Evolutionary conservation across 2,113 vertebrate species (phyloP).

Genomic region (Stegastes partitus): DNA sequence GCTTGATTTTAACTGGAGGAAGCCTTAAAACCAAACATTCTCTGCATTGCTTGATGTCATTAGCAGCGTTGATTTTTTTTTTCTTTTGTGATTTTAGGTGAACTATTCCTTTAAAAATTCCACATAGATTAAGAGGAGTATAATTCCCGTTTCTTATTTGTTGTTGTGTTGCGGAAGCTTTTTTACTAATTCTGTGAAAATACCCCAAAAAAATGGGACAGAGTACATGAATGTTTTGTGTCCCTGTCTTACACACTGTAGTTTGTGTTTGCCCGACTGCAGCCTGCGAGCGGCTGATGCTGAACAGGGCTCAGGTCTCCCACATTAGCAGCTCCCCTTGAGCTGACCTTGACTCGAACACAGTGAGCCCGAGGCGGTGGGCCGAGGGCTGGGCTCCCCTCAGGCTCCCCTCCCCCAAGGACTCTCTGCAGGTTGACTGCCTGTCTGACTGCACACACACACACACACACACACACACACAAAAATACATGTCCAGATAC

Average conservation of each 20-base stretch:
- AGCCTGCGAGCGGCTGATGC: conserved; percentile 35
- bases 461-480: no score
- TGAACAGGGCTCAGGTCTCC: conserved; percentile 53
- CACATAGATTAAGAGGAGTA: not conserved
- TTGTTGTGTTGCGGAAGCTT: not conserved
- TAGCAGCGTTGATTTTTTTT: no score
- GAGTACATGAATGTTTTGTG: not conserved
- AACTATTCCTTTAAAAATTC: not conserved
- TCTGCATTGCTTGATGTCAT: no score
- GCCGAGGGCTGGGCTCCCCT: conserved; percentile 58
- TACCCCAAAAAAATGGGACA: not conserved
- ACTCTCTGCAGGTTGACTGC: conserved; percentile 64
- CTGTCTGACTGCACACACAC: conserved; percentile 45
- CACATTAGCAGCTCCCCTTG: conserved; percentile 73
- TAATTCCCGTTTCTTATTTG: not conserved
- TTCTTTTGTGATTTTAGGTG: no score
- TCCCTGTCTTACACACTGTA: not conserved
- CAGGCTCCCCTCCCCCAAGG: conserved; percentile 70
- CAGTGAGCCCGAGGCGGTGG: conserved; percentile 68
- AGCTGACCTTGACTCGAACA: conserved; percentile 79
- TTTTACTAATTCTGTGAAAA: not conserved
- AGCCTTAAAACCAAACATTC: no score
- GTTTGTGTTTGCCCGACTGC: conserved; percentile 16
- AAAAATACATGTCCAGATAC: conserved; percentile 73
- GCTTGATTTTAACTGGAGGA: no score